Base-by-base conservation (phyloP, 2,797 vertebrate species). In the Galago senegalensis region DNA sequence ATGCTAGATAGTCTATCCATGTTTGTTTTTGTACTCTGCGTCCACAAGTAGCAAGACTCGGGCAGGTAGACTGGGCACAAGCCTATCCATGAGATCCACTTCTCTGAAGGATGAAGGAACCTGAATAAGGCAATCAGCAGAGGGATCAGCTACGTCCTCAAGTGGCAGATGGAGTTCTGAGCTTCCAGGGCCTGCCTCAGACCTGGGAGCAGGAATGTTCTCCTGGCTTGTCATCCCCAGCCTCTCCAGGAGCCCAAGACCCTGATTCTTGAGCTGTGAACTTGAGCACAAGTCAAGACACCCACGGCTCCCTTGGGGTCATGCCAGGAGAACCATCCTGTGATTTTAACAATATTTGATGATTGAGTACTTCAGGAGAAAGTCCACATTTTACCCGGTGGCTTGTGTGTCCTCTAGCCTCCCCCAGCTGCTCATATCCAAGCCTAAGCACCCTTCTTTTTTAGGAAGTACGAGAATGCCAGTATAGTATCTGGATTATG, bases 41-140 rank as follows among this genome's bases (percentile, higher is more conserved):
- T 1, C 4, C 61, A 73, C 18, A 37, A 46, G 49, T 40, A 23
- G 23, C 69, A 69, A 84, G 37, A 13, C 29, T 82, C 20, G n/a
- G 25, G 18, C 14, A 10, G 60, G 23, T 46, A 27, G 27, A 4
- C 53, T 11, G 31, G 60, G n/a, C 25, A 10, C 2, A n/a, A 17
- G 67, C 37, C 31, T 43, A 29, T 21, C 63, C 60, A 43, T 10
- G 53, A 56, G 67, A 58, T 61, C 14, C 53, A 13, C 2, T 21
- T 83, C 69, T 86, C 43, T 90, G 73, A 84, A 87, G 34, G 83
- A 69, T 49, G 65, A 79, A 80, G n/a, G n/a, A n/a, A 25, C 17
- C 82, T 67, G 18, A 77, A 40, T 12, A 37, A 61, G 37, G 7
- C 18, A 14, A 7, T 49, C 5, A 14, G 27, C 61, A 63, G 12